Conservation (phyloP, 1,140 invertebrate species). For the Drosophila azteca region DNA sequence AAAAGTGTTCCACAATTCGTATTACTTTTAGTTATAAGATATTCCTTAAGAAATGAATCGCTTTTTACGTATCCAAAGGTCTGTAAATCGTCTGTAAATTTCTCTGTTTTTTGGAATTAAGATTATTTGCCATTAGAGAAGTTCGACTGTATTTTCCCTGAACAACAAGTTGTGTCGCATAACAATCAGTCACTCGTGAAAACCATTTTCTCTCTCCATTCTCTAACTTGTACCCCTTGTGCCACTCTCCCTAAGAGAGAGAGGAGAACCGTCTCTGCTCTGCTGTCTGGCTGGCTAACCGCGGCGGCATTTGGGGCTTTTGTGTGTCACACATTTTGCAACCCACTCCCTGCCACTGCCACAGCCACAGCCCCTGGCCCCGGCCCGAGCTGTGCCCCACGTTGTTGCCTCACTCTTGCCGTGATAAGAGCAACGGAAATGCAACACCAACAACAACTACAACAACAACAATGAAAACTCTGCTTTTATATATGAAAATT, state of each 20-base stretch:
- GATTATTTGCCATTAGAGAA: no score
- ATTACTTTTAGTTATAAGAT: no score
- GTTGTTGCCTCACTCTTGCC: conserved; percentile 5
- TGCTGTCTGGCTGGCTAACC: conserved; percentile 3
- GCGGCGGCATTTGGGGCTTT: conserved; percentile 38
- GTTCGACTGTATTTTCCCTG: conserved; percentile 1
- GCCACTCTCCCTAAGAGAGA: neutral
- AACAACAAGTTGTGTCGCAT: conserved; percentile 43
- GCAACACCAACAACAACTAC: conserved; percentile 46
- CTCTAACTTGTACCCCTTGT: neutral
- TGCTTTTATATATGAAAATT: conserved; percentile 16
- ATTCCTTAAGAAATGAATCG: no score
- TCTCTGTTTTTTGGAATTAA: neutral
- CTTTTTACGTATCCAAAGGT: no score
- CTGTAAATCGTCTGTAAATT: neutral
- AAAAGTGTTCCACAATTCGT: no score
- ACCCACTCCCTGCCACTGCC: conserved; percentile 11
- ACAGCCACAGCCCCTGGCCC: neutral
- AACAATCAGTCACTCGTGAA: conserved; percentile 27
- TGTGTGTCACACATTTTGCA: conserved; percentile 37
- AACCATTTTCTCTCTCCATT: conserved; percentile 15
- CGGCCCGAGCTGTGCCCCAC: neutral
- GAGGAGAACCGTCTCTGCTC: no score
- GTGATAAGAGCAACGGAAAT: conserved; percentile 58
- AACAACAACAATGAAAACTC: conserved; percentile 13